Conservation (phyloP, 2,888 invertebrate genomes). For the Cryptus armator region DNA sequence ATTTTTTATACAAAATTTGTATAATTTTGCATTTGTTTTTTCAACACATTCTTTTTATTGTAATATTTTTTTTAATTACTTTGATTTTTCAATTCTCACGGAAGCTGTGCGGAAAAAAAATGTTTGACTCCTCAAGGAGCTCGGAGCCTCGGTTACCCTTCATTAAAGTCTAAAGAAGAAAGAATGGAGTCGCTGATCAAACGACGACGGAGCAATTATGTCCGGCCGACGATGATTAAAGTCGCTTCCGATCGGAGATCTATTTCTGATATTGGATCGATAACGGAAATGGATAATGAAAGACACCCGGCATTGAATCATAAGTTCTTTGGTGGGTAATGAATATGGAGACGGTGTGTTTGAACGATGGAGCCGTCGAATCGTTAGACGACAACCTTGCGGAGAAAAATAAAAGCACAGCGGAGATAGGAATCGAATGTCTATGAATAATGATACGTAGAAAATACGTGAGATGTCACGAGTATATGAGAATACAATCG, state of each 20-base stretch:
- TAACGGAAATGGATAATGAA: conserved; percentile 53
- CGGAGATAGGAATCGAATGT: conserved; percentile 9
- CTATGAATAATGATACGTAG: conserved; percentile 24
- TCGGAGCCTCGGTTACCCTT: too few relatives aligned
- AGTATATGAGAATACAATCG: too few relatives aligned
- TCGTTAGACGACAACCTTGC: conserved; percentile 16
- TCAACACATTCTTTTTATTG: too few relatives aligned
- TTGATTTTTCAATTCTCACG: too few relatives aligned
- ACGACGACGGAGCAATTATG: conserved; percentile 52
- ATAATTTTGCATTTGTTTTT: too few relatives aligned
- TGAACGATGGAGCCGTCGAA: neutral
- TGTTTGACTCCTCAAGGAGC: too few relatives aligned
- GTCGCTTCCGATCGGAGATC: conserved; percentile 44
- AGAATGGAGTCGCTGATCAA: conserved; percentile 28
- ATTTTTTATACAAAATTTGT: too few relatives aligned
- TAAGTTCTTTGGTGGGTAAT: conserved; percentile 51
- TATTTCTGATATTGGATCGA: conserved; percentile 35
- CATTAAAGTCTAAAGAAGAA: neutral
- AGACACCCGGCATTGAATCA: conserved; percentile 54
- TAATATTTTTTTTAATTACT: too few relatives aligned
- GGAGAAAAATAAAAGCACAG: neutral
- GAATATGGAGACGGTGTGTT: neutral
- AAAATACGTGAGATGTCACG: too few relatives aligned
- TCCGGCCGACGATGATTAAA: conserved; percentile 24
- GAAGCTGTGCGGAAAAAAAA: neutral